Percentiles rank a stretch among this genome's conserved stretches.
These are phyloP conservation scores for Drosophila biarmipes DNA, from an alignment of 1,140 invertebrate species.

Conservation along the genomic window DNA sequence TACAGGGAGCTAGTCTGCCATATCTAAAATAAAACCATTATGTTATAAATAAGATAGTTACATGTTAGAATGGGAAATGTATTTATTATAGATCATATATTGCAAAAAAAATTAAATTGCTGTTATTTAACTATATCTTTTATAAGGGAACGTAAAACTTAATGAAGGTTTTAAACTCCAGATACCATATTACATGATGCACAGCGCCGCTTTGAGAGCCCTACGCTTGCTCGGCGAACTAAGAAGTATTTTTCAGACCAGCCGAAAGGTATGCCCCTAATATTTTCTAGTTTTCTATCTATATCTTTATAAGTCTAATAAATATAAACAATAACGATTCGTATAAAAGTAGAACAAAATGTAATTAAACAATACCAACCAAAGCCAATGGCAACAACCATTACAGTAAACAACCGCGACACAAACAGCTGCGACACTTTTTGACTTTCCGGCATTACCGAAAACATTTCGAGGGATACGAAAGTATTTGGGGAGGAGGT, in stretches of 20 bases:
- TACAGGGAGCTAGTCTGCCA: background rate
- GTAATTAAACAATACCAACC: slow-evolving; percentile 48
- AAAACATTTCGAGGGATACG: slow-evolving; percentile 13
- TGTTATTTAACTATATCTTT: too few relatives aligned
- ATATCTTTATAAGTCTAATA: too few relatives aligned
- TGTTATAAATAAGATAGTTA: background rate
- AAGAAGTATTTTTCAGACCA: slow-evolving; percentile 11
- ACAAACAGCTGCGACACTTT: slow-evolving; percentile 78
- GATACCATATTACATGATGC: too few relatives aligned
- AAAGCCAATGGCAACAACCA: slow-evolving; percentile 46
- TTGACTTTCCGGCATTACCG: slow-evolving; percentile 47
- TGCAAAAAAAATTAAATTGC: too few relatives aligned
- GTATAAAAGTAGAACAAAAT: slow-evolving; percentile 26
- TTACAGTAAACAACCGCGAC: slow-evolving; percentile 67
- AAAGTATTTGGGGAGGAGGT: background rate
- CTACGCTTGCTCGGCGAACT: slow-evolving; percentile 32
- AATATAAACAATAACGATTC: slow-evolving; percentile 2
- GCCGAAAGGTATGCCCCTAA: slow-evolving; percentile 51
- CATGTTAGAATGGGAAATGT: too few relatives aligned
- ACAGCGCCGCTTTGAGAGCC: background rate
- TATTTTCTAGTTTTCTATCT: background rate
- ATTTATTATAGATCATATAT: too few relatives aligned
- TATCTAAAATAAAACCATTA: too few relatives aligned
- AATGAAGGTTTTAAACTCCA: too few relatives aligned
- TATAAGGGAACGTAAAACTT: too few relatives aligned